A percentile compares a stretch with the other conserved stretches of the same genome.
These are phyloP conservation scores for Barnardius zonarius DNA, from an alignment of 2,113 vertebrate genomes.

Conservation along the genomic window DNA sequence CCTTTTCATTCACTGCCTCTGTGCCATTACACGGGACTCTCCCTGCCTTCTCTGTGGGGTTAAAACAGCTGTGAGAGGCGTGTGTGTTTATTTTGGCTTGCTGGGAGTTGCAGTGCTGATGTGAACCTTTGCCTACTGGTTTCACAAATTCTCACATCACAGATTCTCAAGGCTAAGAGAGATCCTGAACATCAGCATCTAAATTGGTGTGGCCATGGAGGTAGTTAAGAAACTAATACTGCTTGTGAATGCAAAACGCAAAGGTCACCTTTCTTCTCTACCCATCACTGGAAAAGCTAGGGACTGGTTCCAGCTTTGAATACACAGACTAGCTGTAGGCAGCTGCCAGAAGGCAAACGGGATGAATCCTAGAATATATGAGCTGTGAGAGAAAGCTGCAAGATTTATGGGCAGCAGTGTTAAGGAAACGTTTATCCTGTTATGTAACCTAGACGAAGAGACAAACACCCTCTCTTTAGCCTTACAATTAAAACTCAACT, in stretches of 20 bases:
- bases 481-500: neutral
- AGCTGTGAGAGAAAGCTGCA: neutral
- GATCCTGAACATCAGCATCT: neutral
- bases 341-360: neutral
- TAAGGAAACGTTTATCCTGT: neutral
- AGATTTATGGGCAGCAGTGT: neutral
- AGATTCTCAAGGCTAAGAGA: neutral
- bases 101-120: neutral
- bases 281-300: neutral
- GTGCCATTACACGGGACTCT: fast-evolving
- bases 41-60: neutral
- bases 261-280: neutral
- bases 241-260: neutral
- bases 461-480: neutral
- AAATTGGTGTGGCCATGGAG: neutral
- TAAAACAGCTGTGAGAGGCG: neutral
- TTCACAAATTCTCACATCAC: neutral
- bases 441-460: neutral
- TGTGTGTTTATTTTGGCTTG: neutral
- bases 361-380: neutral
- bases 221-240: neutral
- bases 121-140: neutral
- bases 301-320: neutral
- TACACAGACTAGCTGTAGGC: neutral
- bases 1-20: neutral